These are phyloP conservation scores for Sceliomorpha sp. DNA, from an alignment of 2,888 invertebrate genomes.

Conservation along the genomic window DNA sequence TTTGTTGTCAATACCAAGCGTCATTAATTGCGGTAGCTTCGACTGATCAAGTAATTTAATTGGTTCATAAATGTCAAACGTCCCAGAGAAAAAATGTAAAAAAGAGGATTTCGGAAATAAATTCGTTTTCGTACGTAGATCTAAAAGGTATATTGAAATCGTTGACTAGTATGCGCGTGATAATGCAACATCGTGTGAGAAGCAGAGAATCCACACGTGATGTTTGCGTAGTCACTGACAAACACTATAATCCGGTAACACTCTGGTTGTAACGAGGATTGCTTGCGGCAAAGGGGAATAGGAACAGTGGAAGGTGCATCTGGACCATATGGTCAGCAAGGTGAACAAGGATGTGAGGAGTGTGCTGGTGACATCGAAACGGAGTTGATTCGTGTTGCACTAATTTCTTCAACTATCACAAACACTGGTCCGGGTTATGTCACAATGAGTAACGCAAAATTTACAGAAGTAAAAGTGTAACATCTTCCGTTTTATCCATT, in stretches of 20 bases:
- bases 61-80: too few relatives aligned
- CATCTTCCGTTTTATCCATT: too few relatives aligned
- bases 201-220: too few relatives aligned
- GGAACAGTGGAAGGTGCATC: slow-evolving; percentile 12
- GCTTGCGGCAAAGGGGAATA: slow-evolving; percentile 47
- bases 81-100: too few relatives aligned
- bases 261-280: slow-evolving; percentile 63
- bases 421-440: slow-evolving; percentile 16
- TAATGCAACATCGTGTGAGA: background rate
- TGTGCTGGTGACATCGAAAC: slow-evolving; percentile 12
- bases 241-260: slow-evolving; percentile 73
- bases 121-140: too few relatives aligned
- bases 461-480: too few relatives aligned
- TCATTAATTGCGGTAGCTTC: too few relatives aligned
- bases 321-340: slow-evolving; percentile 1
- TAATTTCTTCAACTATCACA: slow-evolving; percentile 24
- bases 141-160: too few relatives aligned
- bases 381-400: slow-evolving; percentile 8
- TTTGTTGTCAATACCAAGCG: background rate
- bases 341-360: slow-evolving; percentile 12
- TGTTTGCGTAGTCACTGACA: slow-evolving; percentile 70
- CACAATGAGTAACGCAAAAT: too few relatives aligned
- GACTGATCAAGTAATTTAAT: too few relatives aligned
- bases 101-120: too few relatives aligned
- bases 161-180: too few relatives aligned